These are phyloP conservation scores for Delichon dasypus DNA, from an alignment of 2,797 vertebrate species.

Conservation along the genomic window DNA sequence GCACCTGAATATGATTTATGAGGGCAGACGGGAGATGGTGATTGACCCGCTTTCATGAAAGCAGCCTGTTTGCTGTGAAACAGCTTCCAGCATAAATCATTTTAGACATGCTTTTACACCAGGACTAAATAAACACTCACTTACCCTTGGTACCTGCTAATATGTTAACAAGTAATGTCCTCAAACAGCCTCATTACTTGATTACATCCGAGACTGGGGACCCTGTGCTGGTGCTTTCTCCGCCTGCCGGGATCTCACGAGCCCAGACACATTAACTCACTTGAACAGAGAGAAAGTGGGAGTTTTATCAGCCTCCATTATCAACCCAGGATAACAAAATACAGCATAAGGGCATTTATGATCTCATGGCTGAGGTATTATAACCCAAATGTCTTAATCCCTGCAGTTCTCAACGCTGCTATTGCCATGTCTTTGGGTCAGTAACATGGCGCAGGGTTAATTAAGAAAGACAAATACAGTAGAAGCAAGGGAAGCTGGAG, in stretches of 20 bases:
- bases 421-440: conserved; percentile 48
- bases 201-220: conserved; percentile 56
- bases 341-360: conserved; percentile 44
- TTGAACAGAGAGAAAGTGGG: conserved; percentile 23
- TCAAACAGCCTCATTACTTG: conserved; percentile 63
- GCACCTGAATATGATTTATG: conserved; percentile 74
- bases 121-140: conserved; percentile 72
- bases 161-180: conserved; percentile 70
- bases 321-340: conserved; percentile 43
- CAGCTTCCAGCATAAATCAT: conserved; percentile 71
- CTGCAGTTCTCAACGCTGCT: conserved; percentile 17
- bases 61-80: conserved; percentile 65
- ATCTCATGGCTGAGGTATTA: conserved; percentile 59
- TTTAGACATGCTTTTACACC: conserved; percentile 70
- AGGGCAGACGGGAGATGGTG: conserved; percentile 58
- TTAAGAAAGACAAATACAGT: conserved; percentile 48
- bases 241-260: neutral
- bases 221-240: conserved; percentile 18
- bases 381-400: conserved; percentile 21
- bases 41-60: conserved; percentile 65
- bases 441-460: conserved; percentile 15
- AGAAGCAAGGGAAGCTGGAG: neutral
- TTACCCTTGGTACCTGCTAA: conserved; percentile 69
- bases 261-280: conserved; percentile 55
- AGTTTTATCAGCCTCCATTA: conserved; percentile 60